Percentiles rank a stretch among this genome's conserved stretches.
phyloP scores from a whole-genome alignment of 2,888 invertebrate genomes.

The Protonemura montana region DNA sequence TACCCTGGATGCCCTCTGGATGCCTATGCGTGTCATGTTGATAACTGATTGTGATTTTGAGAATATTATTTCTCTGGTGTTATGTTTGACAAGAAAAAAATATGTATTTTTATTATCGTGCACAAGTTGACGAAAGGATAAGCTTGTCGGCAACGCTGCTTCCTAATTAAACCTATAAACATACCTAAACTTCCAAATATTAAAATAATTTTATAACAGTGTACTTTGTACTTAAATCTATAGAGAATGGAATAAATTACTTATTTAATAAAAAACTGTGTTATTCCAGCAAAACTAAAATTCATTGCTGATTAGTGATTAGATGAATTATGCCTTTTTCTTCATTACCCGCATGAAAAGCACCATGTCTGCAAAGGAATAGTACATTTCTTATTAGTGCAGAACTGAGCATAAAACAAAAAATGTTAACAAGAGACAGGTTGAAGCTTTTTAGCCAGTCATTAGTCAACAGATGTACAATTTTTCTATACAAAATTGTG shows the following conservation, averaged over 20 bases:
- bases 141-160: too few species aligned
- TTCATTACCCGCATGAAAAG: slow-evolving; percentile 91
- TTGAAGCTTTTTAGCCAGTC: too few species aligned
- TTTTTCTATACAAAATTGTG: too few species aligned
- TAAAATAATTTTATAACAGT: slow-evolving; percentile 8
- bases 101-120: too few species aligned
- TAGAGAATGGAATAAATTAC: slow-evolving; percentile 2
- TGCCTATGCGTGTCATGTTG: too few species aligned
- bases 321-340: slow-evolving; percentile 62
- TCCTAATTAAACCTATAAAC: not conserved
- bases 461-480: too few species aligned
- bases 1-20: too few species aligned
- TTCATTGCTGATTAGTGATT: too few species aligned
- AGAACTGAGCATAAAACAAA: too few species aligned
- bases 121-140: too few species aligned
- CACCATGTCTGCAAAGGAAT: slow-evolving; percentile 79
- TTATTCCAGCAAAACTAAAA: not conserved
- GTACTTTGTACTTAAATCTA: not conserved
- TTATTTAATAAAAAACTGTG: not conserved
- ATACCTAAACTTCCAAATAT: not conserved
- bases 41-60: not conserved
- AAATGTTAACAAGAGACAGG: too few species aligned
- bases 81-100: too few species aligned
- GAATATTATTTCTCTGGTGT: not conserved
- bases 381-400: slow-evolving; percentile 29